These are phyloP conservation scores for Synanceia verrucosa DNA, from an alignment of 2,797 vertebrate species.

Conservation along the genomic window DNA sequence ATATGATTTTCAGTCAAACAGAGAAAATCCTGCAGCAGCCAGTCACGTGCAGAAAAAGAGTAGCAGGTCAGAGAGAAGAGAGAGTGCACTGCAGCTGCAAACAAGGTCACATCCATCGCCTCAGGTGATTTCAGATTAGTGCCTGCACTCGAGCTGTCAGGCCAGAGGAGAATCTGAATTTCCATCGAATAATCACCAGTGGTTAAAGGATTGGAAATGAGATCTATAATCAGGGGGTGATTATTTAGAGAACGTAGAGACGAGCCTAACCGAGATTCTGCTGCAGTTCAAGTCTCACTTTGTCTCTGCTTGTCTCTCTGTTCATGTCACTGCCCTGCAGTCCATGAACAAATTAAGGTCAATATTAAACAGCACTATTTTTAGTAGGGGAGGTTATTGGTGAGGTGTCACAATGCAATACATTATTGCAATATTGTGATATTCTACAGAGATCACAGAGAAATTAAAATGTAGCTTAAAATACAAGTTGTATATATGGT, in stretches of 20 bases:
- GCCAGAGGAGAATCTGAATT: conserved; percentile 45
- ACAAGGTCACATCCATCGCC: conserved; percentile 53
- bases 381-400: no score
- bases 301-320: not conserved
- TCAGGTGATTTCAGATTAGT: conserved; percentile 69
- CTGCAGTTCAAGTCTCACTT: conserved; percentile 16
- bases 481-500: no score
- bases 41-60: conserved; percentile 45
- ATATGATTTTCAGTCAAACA: conserved; percentile 42
- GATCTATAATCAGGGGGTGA: conserved; percentile 55
- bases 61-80: conserved; percentile 39
- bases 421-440: no score
- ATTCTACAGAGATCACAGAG: no score
- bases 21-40: conserved; percentile 60
- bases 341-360: conserved; percentile 50
- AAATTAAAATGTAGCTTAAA: no score
- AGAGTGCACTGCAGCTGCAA: conserved; percentile 36
- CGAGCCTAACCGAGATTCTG: conserved; percentile 57
- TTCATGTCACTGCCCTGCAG: conserved; percentile 15
- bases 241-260: conserved; percentile 43
- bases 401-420: no score
- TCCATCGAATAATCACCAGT: conserved; percentile 31
- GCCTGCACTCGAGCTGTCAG: conserved; percentile 32
- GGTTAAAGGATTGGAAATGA: conserved; percentile 48
- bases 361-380: conserved; percentile 26